Conservation (phyloP, 2,888 invertebrate genomes). For the Allolobophora icterica region DNA sequence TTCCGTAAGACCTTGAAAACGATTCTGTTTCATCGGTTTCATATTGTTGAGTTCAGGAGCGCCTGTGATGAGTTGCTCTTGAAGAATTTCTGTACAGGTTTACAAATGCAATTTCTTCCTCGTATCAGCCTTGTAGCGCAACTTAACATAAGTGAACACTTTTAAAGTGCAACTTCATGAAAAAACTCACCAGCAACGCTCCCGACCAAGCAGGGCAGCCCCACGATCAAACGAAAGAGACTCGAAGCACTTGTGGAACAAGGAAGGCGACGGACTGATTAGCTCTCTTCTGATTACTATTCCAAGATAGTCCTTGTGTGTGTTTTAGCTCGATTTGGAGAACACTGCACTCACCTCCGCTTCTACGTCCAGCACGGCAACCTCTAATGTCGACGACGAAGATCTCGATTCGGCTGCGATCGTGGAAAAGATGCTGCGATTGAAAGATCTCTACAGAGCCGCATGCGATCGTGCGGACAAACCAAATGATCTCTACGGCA, state of each 20-base stretch:
- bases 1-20: neutral
- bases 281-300: no score
- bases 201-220: no score
- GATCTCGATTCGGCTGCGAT: slow-evolving; percentile 58
- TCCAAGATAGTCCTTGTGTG: slow-evolving; percentile 18
- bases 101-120: no score
- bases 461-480: slow-evolving; percentile 70
- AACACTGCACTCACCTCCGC: slow-evolving; percentile 62
- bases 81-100: no score
- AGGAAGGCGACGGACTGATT: no score
- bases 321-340: slow-evolving; percentile 63
- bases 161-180: no score
- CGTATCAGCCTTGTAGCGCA: neutral
- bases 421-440: slow-evolving; percentile 73
- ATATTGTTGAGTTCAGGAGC: neutral
- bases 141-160: no score
- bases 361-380: slow-evolving; percentile 45
- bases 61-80: neutral
- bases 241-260: no score
- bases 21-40: neutral
- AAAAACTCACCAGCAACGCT: no score
- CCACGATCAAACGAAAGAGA: no score
- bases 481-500: slow-evolving; percentile 72
- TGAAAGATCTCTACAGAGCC: slow-evolving; percentile 72
- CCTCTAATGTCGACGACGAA: slow-evolving; percentile 9